Evolutionary conservation across 2,797 vertebrate genomes (phyloP).

Genomic region (Coranthus polyacanthus): DNA sequence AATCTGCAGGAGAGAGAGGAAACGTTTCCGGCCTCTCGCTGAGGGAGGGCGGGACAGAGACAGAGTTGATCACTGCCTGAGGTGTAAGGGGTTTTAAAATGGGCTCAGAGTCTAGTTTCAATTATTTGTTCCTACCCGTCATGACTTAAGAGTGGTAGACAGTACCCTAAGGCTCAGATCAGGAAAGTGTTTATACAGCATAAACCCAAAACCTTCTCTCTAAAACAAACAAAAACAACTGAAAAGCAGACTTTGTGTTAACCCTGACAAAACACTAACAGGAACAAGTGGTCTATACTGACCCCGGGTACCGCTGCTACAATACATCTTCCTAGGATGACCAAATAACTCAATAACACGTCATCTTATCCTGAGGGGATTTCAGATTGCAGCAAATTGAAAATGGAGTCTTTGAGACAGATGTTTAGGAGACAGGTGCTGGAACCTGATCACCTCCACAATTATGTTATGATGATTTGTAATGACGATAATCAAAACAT

Average conservation of each 20-base stretch:
- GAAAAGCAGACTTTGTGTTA: slow-evolving; percentile 19
- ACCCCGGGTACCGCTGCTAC: slow-evolving; percentile 4
- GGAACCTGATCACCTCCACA: slow-evolving; percentile 56
- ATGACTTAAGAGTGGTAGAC: slow-evolving; percentile 42
- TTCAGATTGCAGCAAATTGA: slow-evolving; percentile 42
- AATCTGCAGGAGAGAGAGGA: slow-evolving; percentile 51
- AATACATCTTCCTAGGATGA: slow-evolving; percentile 34
- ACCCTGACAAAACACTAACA: slow-evolving; percentile 22
- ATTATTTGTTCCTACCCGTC: slow-evolving; percentile 51
- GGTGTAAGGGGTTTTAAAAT: slow-evolving; percentile 54
- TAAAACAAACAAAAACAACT: slow-evolving; percentile 24
- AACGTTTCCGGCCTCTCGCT: slow-evolving; percentile 71
- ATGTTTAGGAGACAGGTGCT: slow-evolving; percentile 61
- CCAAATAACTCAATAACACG: slow-evolving; percentile 55
- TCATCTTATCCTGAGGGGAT: slow-evolving; percentile 36
- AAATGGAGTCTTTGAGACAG: slow-evolving; percentile 52
- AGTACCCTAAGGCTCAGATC: slow-evolving; percentile 25
- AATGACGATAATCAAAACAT: slow-evolving; percentile 40
- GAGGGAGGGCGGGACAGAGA: slow-evolving; percentile 53
- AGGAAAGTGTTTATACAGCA: slow-evolving; percentile 52
- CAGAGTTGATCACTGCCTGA: slow-evolving; percentile 55
- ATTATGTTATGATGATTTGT: slow-evolving; percentile 53
- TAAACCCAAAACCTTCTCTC: slow-evolving; percentile 30
- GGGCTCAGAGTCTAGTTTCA: slow-evolving; percentile 41
- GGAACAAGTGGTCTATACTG: slow-evolving; percentile 8